Base-by-base conservation (phyloP, 2,113 vertebrate species). In the Aramus guarauna region DNA sequence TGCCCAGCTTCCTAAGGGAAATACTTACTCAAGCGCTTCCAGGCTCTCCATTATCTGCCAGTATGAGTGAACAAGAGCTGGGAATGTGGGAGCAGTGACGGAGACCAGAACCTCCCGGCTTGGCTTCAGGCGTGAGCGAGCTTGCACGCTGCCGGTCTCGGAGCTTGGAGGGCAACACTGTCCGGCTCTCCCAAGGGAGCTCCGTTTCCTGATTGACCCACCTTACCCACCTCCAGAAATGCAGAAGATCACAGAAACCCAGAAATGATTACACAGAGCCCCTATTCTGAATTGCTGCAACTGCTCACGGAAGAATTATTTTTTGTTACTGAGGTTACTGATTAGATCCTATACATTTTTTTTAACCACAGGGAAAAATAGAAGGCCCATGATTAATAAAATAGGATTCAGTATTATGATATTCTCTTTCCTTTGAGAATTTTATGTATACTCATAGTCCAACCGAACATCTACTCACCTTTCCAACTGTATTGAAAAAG, bases 51-150 rank as follows among this genome's bases (percentile, higher is more conserved):
- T 15, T 43, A 53, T 2, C 19, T 69, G 16, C 6, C 15, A 56
- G 16, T 23, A 45, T 14, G 15, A 24, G 43, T 39, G 30, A 39
- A 34, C 1, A 2, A 88, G 59, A 48, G 32, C 19, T 34, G 21
- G 22, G 72, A 76, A 56, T 9, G 15, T 15, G 24, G 21, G 47
- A 88, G 43, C 30, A 72, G 18, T 9, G 29, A 9, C 7, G 29
- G 34, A 47, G 12, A 79, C 11, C 37, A 56, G 50, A 79, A 58
- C 4, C 32, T 64, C 58, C 16, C 6, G 1, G 6, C 8, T 23
- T 32, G 14, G 9, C 6, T 60, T 53, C 3, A 9, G 26, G 26
- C 36, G 21, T 0, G 0, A 23, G 11, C 0, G 1, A 45, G 9
- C 5, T 52, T 34, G 9, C 41, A 47, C 0, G 0, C 20, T 66